Base-by-base conservation (phyloP, 1,140 invertebrate genomes). In the Anastatus disparis region DNA sequence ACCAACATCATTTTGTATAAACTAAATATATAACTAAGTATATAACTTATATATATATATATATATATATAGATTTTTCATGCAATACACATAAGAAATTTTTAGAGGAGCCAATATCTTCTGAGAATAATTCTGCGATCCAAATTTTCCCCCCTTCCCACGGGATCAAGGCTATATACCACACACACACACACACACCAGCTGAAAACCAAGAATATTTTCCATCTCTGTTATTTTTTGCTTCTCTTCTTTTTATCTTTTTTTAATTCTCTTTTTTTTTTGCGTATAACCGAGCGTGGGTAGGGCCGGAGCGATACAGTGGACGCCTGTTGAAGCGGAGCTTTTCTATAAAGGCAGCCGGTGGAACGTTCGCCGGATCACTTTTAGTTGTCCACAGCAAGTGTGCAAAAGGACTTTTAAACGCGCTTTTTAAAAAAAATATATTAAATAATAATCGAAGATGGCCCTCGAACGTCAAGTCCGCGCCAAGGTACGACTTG, bases 381-480 rank as follows among this genome's bases (percentile, higher is more conserved):
- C 44, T 70, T 71, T 58, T 27, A 31, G 42, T 46, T 17, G 13
- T 52, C 35, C n/a, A 20, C 6, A 31, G 12, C 4, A 13, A 17
- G 24, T 27, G 1, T 17, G 38, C 26, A 1, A 53, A n/a, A 65
- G 53, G 44, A 42, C 29, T 29, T n/a, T 26, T 55, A 7, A 22
- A 52, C 38, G 2, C 38, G 38, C 38, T n/a, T n/a, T n/a, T n/a
- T n/a, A n/a, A n/a, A n/a, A n/a, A n/a, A n/a, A n/a, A n/a, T n/a
- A n/a, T n/a, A n/a, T n/a, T n/a, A 46, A 46, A n/a, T 15, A 46
- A 46, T 15, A 22, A 4, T 42, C 35, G 1, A 88, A 75, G 77
- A 93, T 93, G 92, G 91, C 92, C 89, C 87, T 93, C 80, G 91
- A 93, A 90, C 90, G 91, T 87, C 90, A 91, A 91, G 92, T 93